phyloP scores from a whole-genome alignment of 2,888 invertebrate species.

The Tillus elongatus region DNA sequence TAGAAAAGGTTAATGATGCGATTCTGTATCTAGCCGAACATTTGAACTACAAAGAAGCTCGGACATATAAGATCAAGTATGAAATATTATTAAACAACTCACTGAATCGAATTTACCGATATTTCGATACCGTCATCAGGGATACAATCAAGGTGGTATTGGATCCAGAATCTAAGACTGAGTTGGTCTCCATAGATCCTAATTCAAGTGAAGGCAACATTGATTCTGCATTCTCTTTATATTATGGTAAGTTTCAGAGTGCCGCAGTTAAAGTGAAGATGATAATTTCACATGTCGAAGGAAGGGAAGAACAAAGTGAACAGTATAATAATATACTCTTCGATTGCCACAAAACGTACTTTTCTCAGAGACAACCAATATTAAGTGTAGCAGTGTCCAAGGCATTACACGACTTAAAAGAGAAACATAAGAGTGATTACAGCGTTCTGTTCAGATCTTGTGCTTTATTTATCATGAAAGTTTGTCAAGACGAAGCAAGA shows the following conservation, averaged over 20 bases:
- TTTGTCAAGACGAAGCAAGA: conserved; percentile 90
- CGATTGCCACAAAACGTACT: conserved; percentile 79
- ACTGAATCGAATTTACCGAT: conserved; percentile 67
- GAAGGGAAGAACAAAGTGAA: conserved; percentile 58
- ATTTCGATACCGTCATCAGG: conserved; percentile 65
- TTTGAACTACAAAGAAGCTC: conserved; percentile 78
- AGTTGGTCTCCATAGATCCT: conserved; percentile 26
- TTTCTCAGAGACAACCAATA: conserved; percentile 56
- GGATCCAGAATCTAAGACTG: conserved; percentile 35
- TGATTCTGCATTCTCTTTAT: conserved; percentile 70
- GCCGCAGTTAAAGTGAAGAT: conserved; percentile 77
- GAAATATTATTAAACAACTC: conserved; percentile 76
- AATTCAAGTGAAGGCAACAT: conserved; percentile 30
- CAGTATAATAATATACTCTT: conserved; percentile 66
- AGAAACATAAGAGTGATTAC: conserved; percentile 61
- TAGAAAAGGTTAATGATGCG: conserved; percentile 79
- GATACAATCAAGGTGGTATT: conserved; percentile 70
- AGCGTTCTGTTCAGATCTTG: conserved; percentile 80
- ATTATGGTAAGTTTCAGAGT: conserved; percentile 92
- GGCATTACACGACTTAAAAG: conserved; percentile 57
- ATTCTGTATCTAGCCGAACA: conserved; percentile 67
- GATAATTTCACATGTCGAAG: conserved; percentile 75
- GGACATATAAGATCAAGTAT: conserved; percentile 72
- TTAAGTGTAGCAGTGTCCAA: conserved; percentile 62
- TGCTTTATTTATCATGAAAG: conserved; percentile 82